Conservation (phyloP, 30 jellyfish, hydroid and myxozoan species). For the Aurelia coerulea region DNA sequence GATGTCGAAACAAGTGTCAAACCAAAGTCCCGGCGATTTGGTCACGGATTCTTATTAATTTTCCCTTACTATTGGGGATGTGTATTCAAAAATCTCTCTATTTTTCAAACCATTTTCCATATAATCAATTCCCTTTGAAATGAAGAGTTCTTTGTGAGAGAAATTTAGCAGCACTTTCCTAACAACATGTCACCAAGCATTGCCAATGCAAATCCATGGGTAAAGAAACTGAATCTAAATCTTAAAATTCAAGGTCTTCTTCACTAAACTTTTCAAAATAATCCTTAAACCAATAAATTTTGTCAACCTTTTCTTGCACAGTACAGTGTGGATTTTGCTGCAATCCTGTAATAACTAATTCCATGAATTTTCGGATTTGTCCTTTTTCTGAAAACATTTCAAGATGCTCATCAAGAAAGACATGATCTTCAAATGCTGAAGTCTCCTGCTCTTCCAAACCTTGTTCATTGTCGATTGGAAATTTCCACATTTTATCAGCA, state of each 20-base stretch:
- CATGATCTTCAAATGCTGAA: constrained; percentile 91
- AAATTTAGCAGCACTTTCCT: too few species aligned
- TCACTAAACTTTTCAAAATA: constrained; percentile 82
- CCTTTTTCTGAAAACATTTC: constrained; percentile 88
- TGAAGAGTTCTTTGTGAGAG: too few species aligned
- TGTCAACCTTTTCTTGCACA: constrained; percentile 79
- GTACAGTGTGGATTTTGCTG: constrained; percentile 92
- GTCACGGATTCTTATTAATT: too few species aligned
- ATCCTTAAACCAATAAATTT: constrained; percentile 83
- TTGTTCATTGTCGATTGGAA: constrained; percentile 95
- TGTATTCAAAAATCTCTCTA: too few species aligned
- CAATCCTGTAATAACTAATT: constrained; percentile 87
- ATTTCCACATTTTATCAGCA: constrained; percentile 76
- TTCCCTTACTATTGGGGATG: too few species aligned
- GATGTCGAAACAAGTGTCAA: too few species aligned
- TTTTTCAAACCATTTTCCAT: too few species aligned
- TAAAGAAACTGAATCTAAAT: too few species aligned
- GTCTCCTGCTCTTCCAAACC: constrained; percentile 72
- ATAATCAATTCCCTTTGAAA: too few species aligned
- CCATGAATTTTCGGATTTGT: constrained; percentile 87
- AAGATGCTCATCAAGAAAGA: constrained; percentile 76
- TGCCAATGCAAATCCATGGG: too few species aligned
- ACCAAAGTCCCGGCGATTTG: too few species aligned
- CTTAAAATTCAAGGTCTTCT: constrained; percentile 61
- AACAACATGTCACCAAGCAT: too few species aligned